Conservation (phyloP, 2,113 vertebrate species). For the Eulacestoma nigropectus region DNA sequence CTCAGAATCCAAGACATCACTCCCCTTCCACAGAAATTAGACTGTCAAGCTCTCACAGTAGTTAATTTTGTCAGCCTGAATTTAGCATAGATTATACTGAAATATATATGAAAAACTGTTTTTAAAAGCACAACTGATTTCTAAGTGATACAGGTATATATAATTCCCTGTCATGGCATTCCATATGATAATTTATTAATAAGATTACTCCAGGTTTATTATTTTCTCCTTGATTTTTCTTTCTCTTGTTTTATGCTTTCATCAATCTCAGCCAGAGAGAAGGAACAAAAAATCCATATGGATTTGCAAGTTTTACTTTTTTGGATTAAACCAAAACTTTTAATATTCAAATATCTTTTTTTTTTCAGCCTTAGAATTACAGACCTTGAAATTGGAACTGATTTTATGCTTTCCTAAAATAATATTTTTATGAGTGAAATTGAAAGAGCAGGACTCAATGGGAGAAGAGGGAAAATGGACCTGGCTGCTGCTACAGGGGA, state of each 20-base stretch:
- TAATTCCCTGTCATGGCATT: neutral
- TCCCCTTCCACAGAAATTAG: constrained; percentile 5
- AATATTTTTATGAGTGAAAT: constrained; percentile 49
- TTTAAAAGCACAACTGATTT: neutral
- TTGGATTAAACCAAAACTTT: constrained; percentile 6
- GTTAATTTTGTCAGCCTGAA: neutral
- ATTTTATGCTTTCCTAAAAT: constrained; percentile 11
- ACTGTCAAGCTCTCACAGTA: neutral
- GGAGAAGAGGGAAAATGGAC: neutral
- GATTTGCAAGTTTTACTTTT: neutral
- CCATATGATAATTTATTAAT: neutral
- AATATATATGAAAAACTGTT: neutral
- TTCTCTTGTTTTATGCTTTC: constrained; percentile 2
- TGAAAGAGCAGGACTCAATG: neutral
- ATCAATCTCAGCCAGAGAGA: neutral
- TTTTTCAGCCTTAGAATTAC: neutral
- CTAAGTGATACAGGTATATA: neutral
- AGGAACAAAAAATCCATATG: neutral
- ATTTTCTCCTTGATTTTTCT: constrained; percentile 6
- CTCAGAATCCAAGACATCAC: constrained; percentile 7
- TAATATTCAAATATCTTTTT: neutral
- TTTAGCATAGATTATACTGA: neutral
- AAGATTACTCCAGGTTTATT: neutral
- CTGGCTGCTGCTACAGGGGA: neutral
- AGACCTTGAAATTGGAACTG: constrained; percentile 34